A percentile compares a stretch with the other conserved stretches of the same genome.
These are phyloP conservation scores for Apeira syringaria DNA, from an alignment of 2,888 invertebrate genomes.

Conservation along the genomic window DNA sequence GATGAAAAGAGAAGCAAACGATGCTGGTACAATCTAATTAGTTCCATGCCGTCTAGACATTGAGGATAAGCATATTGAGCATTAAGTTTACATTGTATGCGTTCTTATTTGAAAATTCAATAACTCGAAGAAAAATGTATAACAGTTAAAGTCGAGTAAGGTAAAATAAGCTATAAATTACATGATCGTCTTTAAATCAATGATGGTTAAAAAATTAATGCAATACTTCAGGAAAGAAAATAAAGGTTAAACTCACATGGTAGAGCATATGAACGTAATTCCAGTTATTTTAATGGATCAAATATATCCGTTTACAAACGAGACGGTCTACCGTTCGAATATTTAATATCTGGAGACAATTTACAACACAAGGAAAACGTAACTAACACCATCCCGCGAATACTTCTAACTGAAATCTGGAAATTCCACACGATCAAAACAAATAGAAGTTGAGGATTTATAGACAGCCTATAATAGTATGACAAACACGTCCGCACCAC, in stretches of 20 bases:
- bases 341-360: slow-evolving; percentile 5
- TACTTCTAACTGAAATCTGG: slow-evolving; percentile 1
- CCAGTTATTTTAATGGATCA: background rate
- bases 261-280: background rate
- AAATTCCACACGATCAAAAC: background rate
- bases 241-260: background rate
- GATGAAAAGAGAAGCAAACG: slow-evolving; percentile 16
- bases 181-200: background rate
- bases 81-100: slow-evolving; percentile 1
- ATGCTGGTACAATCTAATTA: slow-evolving; percentile 6
- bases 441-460: background rate
- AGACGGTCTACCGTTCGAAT: background rate
- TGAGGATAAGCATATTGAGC: background rate
- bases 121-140: background rate
- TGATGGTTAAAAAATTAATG: background rate
- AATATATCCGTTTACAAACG: background rate
- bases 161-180: background rate
- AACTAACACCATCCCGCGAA: slow-evolving; percentile 3
- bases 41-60: slow-evolving; percentile 10
- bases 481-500: slow-evolving; percentile 35
- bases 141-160: too few relatives aligned
- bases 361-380: slow-evolving; percentile 9
- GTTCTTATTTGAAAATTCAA: slow-evolving; percentile 1
- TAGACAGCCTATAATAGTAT: background rate
- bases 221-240: background rate